Evolutionary conservation across 2,888 invertebrate species (phyloP), one percentile per base, ranked within the genome.

Genomic region (Timandra comae): DNA sequence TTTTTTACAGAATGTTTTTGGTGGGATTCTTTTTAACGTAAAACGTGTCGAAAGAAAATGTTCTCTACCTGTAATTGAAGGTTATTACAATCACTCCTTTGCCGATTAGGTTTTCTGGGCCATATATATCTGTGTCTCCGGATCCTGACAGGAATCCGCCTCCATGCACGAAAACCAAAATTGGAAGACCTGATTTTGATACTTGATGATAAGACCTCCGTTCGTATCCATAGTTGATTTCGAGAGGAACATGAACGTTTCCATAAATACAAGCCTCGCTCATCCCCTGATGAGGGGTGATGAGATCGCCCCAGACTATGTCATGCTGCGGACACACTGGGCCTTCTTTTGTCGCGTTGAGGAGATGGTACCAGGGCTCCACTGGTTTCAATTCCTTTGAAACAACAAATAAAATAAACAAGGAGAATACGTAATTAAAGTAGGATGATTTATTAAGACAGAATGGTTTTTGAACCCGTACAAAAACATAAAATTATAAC

Each of bases 291-390:
- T 34, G 31, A 6, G 56, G 46, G 27, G 35, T 36, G 53, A 56
- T 46, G 10, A 68, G 34, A 0, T 27, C 35, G 0, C 60, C 56
- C 46, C 68, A 75, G 19, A 72, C 35, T 12, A 73, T 56, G 46
- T 87, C 84, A 8, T 70, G 55, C 52, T 91, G 91, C 0, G 88
- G 88, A 49, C 91, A 91, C 4, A 87, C 75, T 0, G 87, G 79
- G 0, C 88, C 77, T 45, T 88, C 89, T 7, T 72, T 65, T 1
- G 82, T 80, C 1, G 90, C 90, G 42, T 88, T 78, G 38, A 79
- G 71, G 0, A 76, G 64, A 1, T 76, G 82, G 0, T 61, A 34
- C 89, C 89, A 89, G 0, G 79, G 64, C 5, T 68, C 63, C 3
- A 76, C 59, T 3, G 87, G 81, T 41, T 75, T 68, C 7, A 89